Evolutionary conservation across 2,888 invertebrate species (phyloP).

Genomic region (Sarcophaga variegata): DNA sequence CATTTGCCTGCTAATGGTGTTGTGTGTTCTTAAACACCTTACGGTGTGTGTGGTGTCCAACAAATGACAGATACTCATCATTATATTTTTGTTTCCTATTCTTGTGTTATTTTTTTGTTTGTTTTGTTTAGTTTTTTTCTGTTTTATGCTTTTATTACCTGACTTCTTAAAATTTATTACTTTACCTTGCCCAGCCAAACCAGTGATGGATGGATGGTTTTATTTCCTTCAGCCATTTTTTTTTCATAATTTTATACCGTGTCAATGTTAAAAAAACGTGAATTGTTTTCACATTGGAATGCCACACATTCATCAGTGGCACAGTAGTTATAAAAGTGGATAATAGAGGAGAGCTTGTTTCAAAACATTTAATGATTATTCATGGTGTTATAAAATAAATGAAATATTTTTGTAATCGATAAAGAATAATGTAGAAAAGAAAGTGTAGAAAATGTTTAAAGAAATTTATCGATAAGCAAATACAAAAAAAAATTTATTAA

Average conservation of each 20-base stretch:
- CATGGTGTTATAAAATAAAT: no score
- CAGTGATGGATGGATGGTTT: constrained; percentile 2
- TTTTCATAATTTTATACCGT: not conserved
- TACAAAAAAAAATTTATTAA: no score
- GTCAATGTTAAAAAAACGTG: no score
- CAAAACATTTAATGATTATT: no score
- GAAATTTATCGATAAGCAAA: no score
- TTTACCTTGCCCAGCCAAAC: not conserved
- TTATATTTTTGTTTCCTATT: not conserved
- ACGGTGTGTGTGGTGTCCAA: constrained; percentile 38
- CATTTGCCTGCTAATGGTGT: constrained; percentile 6
- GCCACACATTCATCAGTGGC: no score
- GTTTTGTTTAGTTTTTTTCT: not conserved
- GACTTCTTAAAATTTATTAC: constrained; percentile 25
- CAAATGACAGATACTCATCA: constrained; percentile 58
- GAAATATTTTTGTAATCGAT: no score
- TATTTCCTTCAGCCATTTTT: not conserved
- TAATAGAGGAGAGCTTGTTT: no score
- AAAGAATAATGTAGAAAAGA: no score
- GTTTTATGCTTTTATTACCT: constrained; percentile 40
- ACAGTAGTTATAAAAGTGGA: no score
- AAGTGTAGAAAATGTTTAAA: no score
- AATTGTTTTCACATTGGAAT: no score
- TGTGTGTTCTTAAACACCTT: not conserved
- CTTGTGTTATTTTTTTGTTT: not conserved